Evolutionary conservation across 92 coral and sea anemone genomes (phyloP).

Genomic region (Bergia puertoricense): DNA sequence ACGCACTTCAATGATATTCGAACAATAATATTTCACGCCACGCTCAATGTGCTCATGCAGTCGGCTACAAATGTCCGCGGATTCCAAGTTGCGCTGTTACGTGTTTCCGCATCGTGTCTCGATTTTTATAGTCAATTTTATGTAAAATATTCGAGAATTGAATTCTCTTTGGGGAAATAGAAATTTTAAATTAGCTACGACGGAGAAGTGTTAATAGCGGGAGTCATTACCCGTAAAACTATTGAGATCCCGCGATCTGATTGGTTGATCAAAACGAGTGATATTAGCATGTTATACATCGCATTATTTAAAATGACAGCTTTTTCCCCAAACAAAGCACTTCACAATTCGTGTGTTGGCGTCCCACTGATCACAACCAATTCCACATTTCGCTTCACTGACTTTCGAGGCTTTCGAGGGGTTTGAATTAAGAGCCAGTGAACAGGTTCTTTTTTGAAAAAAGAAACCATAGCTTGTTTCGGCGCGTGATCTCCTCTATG

Average conservation of each 20-base stretch:
- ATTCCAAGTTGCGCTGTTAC: neutral
- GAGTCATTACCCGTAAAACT: constrained; percentile 80
- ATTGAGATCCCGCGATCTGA: constrained; percentile 74
- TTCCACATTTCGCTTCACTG: constrained; percentile 2
- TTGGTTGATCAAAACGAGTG: constrained; percentile 57
- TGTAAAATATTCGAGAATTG: constrained; percentile 62
- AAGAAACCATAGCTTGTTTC: neutral
- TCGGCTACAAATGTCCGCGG: neutral
- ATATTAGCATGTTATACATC: constrained; percentile 58
- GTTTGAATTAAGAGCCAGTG: neutral
- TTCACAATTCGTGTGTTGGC: constrained; percentile 13
- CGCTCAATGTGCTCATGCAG: neutral
- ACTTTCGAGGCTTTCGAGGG: neutral
- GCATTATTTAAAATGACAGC: constrained; percentile 29
- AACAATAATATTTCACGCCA: constrained; percentile 1
- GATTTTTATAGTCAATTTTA: constrained; percentile 43
- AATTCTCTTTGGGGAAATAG: constrained; percentile 55
- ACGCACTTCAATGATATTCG: constrained; percentile 9
- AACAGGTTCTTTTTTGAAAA: neutral
- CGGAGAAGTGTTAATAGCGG: constrained; percentile 44
- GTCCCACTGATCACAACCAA: constrained; percentile 16
- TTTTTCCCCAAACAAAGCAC: constrained; percentile 27
- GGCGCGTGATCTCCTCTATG: no score
- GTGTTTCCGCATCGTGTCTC: constrained; percentile 27
- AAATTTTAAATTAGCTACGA: constrained; percentile 40